Percentiles rank a stretch among this genome's conserved stretches.
Conservation (phyloP, 2,888 invertebrate species). For the Tiphia femorata region DNA sequence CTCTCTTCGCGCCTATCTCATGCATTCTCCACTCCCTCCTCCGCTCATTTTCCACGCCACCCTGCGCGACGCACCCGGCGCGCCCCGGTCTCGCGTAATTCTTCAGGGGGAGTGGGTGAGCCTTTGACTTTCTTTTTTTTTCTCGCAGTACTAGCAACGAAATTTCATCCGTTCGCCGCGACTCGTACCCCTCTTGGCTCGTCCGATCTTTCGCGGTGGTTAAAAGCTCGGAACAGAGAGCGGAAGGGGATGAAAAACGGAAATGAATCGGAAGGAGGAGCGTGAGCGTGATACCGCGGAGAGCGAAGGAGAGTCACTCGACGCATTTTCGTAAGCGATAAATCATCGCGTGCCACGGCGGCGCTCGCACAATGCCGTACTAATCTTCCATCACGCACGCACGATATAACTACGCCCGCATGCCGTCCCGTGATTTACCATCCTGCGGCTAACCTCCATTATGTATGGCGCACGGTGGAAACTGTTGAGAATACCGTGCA, state of each 20-base stretch:
- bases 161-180: no score
- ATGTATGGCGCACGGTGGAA: slow-evolving; percentile 65
- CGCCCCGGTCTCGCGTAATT: no score
- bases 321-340: slow-evolving; percentile 55
- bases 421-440: slow-evolving; percentile 68
- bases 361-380: slow-evolving; percentile 66
- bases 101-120: no score
- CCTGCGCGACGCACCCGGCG: no score
- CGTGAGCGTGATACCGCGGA: not conserved
- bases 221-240: not conserved
- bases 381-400: slow-evolving; percentile 67
- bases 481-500: slow-evolving; percentile 64
- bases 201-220: no score
- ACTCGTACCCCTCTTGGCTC: no score
- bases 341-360: slow-evolving; percentile 64
- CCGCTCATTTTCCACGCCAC: no score
- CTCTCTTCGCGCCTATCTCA: no score
- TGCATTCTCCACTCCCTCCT: no score
- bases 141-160: no score
- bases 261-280: not conserved
- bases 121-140: no score
- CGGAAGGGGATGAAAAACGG: not conserved
- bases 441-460: slow-evolving; percentile 68
- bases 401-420: slow-evolving; percentile 68
- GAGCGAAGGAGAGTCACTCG: slow-evolving; percentile 25